Evolutionary conservation across 1,140 invertebrate species (phyloP), one percentile per base, ranked within the genome.

Genomic region (Drosophila lacertosa): DNA sequence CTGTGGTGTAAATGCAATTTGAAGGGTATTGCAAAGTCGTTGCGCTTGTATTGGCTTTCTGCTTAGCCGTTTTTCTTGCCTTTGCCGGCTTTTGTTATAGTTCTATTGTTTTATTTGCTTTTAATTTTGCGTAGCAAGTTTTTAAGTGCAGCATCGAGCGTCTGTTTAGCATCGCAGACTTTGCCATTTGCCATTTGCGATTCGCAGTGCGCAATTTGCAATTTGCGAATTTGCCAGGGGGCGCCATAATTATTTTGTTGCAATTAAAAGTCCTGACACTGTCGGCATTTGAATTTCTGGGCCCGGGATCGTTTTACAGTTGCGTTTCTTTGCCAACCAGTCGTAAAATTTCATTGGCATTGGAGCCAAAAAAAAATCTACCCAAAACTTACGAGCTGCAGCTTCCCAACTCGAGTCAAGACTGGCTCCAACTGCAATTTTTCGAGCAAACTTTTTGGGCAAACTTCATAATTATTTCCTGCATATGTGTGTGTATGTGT

Each of bases 241-340:
- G 82, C 77, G 77, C 82, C 82, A 86, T 86, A 86, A 86, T 86
- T 86, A 88, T 88, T 88, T 86, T 78, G 82, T 88, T 86, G 77
- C 82, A 86, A 88, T 86, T 86, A 86, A 83, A 80, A 83, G 80
- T 83, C 81, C 68, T 84, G 80, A 84, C 80, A 83, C 75, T 84
- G 62, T 64, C 47, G 42, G 57, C 70, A 70, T 70, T 68, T 60
- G 62, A 75, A 76, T 74, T 77, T 77, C 18, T 53, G 42, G 37
- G 20, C 35, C 29, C 39, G 42, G 29, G 37, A 60, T 32, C 44
- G 13, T 32, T 24, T 51, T 33, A 42, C 32, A 40, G 40, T 54
- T 51, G n/a, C 47, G 35, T 42, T 65, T 65, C 63, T 60, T 71
- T 55, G 55, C 70, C 37, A 70, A 55, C 24, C n/a, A 51, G 53